Percentiles rank a stretch among this genome's conserved stretches.
phyloP scores from a whole-genome alignment of 2,113 vertebrate genomes.

The Diphyllodes magnificus region DNA sequence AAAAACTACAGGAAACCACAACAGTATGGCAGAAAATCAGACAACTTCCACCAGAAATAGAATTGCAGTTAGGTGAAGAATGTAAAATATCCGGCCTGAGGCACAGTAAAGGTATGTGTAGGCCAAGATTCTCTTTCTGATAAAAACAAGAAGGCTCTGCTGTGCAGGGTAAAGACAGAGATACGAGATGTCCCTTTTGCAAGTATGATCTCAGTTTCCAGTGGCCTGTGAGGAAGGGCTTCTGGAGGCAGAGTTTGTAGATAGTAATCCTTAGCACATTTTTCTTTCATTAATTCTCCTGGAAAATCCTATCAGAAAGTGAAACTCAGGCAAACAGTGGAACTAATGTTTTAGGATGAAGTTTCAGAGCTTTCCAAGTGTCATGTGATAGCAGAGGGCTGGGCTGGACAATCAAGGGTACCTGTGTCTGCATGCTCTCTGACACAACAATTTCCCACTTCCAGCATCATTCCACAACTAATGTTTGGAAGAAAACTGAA shows the following conservation, averaged over 20 bases:
- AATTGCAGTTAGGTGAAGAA: background rate
- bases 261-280: background rate
- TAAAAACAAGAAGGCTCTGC: background rate
- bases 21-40: background rate
- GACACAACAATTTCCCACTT: background rate
- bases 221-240: background rate
- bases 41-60: background rate
- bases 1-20: fast-evolving
- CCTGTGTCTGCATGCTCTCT: background rate
- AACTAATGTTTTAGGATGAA: background rate
- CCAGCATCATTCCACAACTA: background rate
- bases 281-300: background rate
- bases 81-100: background rate
- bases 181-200: fast-evolving
- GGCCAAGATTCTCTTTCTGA: background rate
- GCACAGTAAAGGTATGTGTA: background rate
- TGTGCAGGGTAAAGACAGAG: background rate
- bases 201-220: background rate
- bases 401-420: background rate
- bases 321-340: background rate
- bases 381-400: background rate
- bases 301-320: background rate
- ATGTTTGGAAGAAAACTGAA: background rate
- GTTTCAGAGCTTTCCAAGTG: background rate
- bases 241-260: background rate